These are phyloP conservation scores for Zaprionus nigranus DNA, from an alignment of 1,140 invertebrate species.

Conservation along the genomic window DNA sequence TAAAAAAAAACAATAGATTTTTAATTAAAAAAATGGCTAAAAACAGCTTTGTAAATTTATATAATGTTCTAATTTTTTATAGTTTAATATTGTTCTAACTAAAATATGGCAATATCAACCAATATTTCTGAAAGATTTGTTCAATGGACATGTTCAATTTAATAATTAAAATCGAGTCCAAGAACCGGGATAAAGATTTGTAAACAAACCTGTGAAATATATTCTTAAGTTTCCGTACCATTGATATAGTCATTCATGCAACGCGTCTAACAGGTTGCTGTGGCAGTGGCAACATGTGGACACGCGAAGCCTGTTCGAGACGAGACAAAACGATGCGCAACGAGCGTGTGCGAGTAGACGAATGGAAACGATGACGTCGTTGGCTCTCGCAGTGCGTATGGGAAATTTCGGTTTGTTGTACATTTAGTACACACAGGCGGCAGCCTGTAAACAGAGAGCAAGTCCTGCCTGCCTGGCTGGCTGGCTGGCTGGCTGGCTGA, in stretches of 20 bases:
- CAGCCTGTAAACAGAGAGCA: slow-evolving; percentile 78
- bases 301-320: slow-evolving; percentile 6
- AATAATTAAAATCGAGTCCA: too few species aligned
- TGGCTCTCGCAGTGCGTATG: background rate
- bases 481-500: background rate
- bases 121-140: too few species aligned
- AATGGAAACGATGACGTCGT: background rate
- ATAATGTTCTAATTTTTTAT: too few species aligned
- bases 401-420: slow-evolving; percentile 9
- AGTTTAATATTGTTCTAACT: too few species aligned
- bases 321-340: background rate
- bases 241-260: slow-evolving; percentile 18
- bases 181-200: too few species aligned
- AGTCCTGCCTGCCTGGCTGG: slow-evolving; percentile 34
- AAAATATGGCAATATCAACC: too few species aligned
- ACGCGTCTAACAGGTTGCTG: slow-evolving; percentile 62
- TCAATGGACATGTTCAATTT: too few species aligned
- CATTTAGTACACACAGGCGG: slow-evolving; percentile 56
- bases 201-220: too few species aligned
- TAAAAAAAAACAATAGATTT: too few species aligned
- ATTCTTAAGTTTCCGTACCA: background rate
- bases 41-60: too few species aligned
- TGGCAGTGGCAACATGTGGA: slow-evolving; percentile 60
- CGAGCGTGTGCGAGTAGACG: background rate
- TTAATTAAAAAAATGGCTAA: too few species aligned